phyloP scores from a whole-genome alignment of 2,888 invertebrate species.

The Coremacera marginata region DNA sequence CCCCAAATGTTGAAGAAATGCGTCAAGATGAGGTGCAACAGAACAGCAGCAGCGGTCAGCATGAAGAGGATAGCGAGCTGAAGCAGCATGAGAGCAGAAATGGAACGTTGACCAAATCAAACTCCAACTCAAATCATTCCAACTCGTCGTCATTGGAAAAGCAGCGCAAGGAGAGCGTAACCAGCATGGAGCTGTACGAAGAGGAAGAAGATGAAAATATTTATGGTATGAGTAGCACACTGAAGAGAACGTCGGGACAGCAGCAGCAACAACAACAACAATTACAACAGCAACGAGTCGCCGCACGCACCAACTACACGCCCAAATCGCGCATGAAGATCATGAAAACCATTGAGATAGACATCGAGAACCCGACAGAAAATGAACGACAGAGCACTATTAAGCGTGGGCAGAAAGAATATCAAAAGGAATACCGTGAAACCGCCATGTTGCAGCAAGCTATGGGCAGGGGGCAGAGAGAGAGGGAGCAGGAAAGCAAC shows the following conservation, averaged over 20 bases:
- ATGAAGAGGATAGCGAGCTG: neutral
- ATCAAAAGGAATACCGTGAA: constrained; percentile 50
- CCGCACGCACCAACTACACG: constrained; percentile 54
- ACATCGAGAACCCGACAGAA: constrained; percentile 64
- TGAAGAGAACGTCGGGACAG: constrained; percentile 9
- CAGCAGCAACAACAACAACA: constrained; percentile 42
- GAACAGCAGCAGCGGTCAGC: constrained; percentile 37
- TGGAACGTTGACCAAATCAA: constrained; percentile 59
- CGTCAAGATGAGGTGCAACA: constrained; percentile 51
- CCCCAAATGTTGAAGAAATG: constrained; percentile 60
- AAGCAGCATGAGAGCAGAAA: constrained; percentile 44
- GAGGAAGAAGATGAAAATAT: constrained; percentile 67
- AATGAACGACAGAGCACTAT: constrained; percentile 59
- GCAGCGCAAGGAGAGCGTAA: constrained; percentile 63
- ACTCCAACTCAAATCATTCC: constrained; percentile 60
- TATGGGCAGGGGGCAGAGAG: neutral
- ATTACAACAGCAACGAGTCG: constrained; percentile 33
- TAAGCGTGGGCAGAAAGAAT: constrained; percentile 57
- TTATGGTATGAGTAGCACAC: constrained; percentile 58
- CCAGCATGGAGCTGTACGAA: constrained; percentile 63
- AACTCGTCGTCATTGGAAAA: constrained; percentile 56
- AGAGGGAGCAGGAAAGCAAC: constrained; percentile 25
- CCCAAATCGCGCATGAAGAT: constrained; percentile 68
- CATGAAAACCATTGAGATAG: constrained; percentile 67
- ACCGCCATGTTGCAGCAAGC: constrained; percentile 39